Conservation (phyloP, 2,888 invertebrate species). For the Parasteatoda lunata region DNA sequence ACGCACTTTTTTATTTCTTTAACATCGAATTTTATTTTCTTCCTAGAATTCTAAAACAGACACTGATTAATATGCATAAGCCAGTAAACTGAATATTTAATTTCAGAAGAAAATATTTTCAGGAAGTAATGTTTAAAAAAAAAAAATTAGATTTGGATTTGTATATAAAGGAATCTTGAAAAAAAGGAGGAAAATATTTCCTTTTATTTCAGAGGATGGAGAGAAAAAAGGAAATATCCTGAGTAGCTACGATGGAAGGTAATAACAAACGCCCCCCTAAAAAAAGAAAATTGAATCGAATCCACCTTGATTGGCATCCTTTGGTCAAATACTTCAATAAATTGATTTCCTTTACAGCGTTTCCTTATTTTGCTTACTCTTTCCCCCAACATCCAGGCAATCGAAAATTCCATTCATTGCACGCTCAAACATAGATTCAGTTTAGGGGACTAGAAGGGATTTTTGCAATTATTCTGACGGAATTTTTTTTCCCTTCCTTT, state of each 20-base stretch:
- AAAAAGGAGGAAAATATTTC: neutral
- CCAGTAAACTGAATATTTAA: too few species aligned
- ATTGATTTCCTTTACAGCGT: constrained; percentile 64
- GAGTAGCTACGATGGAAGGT: neutral
- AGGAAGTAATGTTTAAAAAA: neutral
- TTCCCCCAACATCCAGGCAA: neutral
- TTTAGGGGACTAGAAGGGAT: too few species aligned
- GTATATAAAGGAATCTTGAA: neutral
- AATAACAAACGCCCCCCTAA: neutral
- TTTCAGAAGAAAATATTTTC: too few species aligned
- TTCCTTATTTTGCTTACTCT: constrained; percentile 41
- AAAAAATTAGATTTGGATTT: neutral
- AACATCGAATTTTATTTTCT: too few species aligned
- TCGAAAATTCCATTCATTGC: too few species aligned
- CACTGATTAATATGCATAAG: too few species aligned
- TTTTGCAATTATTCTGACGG: too few species aligned
- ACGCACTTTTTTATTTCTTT: too few species aligned
- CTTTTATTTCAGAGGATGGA: neutral
- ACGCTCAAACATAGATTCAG: too few species aligned
- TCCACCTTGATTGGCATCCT: constrained; percentile 61
- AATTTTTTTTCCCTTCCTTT: too few species aligned
- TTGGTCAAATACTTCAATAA: constrained; percentile 65
- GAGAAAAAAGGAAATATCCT: neutral
- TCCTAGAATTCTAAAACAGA: too few species aligned
- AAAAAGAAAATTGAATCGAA: constrained; percentile 32